Conservation (phyloP, 2,888 invertebrate species). For the Pammene fasciana region DNA sequence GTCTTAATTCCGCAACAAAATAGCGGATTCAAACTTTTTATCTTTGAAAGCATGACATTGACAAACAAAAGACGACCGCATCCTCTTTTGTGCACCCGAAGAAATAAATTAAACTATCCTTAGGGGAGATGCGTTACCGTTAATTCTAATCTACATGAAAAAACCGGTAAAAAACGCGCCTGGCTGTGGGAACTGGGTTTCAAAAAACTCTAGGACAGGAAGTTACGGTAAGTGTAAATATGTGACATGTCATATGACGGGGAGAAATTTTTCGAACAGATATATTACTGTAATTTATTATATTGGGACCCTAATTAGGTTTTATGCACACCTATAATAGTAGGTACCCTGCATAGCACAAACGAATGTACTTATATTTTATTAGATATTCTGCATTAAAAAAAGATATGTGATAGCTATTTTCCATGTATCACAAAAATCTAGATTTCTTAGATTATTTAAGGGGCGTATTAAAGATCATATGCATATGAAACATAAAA, state of each 20-base stretch:
- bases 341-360: background rate
- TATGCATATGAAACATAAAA: no score
- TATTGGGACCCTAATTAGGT: conserved; percentile 27
- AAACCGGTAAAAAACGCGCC: conserved; percentile 67
- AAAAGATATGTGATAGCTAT: no score
- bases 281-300: conserved; percentile 50
- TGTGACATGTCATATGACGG: conserved; percentile 64
- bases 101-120: conserved; percentile 81
- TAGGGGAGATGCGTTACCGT: conserved; percentile 81
- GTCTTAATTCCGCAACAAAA: conserved; percentile 38
- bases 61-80: conserved; percentile 75
- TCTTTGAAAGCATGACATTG: conserved; percentile 55
- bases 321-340: background rate
- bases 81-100: conserved; percentile 70
- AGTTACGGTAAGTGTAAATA: conserved; percentile 75
- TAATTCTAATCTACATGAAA: conserved; percentile 76
- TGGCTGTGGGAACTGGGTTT: conserved; percentile 75
- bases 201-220: conserved; percentile 76
- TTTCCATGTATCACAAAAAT: no score
- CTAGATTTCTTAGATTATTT: no score
- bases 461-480: no score
- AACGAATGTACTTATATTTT: background rate
- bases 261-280: conserved; percentile 67
- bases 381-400: no score
- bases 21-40: conserved; percentile 58